phyloP scores from a whole-genome alignment of 2,113 vertebrate genomes.

The Calidris pugnax region DNA sequence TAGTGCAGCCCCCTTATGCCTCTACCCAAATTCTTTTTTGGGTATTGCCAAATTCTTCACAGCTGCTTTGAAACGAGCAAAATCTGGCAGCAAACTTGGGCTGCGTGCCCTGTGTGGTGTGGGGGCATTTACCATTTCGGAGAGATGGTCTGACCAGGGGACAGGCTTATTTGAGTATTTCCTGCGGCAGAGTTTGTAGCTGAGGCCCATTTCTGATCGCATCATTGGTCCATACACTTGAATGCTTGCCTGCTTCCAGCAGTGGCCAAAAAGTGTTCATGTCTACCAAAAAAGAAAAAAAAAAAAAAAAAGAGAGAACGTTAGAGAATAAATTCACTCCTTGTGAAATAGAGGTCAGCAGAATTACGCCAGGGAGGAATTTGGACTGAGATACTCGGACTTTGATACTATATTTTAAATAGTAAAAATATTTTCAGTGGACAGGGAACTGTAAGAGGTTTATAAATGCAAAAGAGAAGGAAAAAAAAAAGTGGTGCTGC shows the following conservation, averaged over 20 bases:
- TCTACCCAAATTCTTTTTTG: not conserved
- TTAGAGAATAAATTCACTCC: slow-evolving; percentile 30
- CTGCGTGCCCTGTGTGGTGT: not conserved
- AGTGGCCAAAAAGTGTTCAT: not conserved
- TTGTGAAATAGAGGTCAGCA: slow-evolving; percentile 34
- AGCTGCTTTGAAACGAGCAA: not conserved
- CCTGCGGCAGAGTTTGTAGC: not conserved
- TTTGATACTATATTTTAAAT: slow-evolving; percentile 43
- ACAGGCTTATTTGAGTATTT: not conserved
- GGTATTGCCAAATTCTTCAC: not conserved
- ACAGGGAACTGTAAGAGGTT: slow-evolving; percentile 61
- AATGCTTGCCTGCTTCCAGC: not conserved
- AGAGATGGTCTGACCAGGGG: not conserved
- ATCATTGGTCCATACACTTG: not conserved
- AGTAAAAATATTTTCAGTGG: slow-evolving; percentile 63
- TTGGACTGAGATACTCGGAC: slow-evolving; percentile 1
- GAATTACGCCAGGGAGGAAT: slow-evolving; percentile 30
- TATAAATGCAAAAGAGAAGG: slow-evolving; percentile 57
- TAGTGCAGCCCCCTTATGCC: not conserved
- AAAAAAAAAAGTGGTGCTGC: slow-evolving; percentile 33
- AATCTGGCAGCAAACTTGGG: not conserved
- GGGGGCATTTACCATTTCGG: not conserved
- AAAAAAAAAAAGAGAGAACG: not conserved
- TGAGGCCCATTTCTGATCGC: not conserved
- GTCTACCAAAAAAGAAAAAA: not conserved